phyloP scores from a whole-genome alignment of 1,140 invertebrate species.

The Lysiphlebus fabarum region DNA sequence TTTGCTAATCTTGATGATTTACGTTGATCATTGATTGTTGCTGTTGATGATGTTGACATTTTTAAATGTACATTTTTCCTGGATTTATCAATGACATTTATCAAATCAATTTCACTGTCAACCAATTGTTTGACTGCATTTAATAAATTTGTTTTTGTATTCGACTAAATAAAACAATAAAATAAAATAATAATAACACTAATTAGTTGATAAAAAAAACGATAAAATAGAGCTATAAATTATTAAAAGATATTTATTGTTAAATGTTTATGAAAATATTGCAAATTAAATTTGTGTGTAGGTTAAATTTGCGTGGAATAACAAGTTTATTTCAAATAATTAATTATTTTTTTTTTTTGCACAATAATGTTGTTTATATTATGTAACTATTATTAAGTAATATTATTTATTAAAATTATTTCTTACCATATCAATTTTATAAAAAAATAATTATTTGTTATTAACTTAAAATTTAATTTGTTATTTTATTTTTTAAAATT shows the following conservation, averaged over 20 bases:
- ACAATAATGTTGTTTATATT: no score
- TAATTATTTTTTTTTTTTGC: no score
- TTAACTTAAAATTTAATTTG: no score
- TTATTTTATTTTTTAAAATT: no score
- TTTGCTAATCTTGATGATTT: constrained; percentile 27
- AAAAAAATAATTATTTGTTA: no score
- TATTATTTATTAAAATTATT: no score
- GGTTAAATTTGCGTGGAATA: no score
- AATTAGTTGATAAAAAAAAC: no score
- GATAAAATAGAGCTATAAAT: constrained; percentile 46
- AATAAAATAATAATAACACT: not conserved
- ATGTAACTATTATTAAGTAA: no score
- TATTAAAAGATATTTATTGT: constrained; percentile 35
- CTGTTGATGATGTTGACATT: constrained; percentile 28
- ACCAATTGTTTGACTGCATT: constrained; percentile 44
- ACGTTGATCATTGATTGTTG: constrained; percentile 22
- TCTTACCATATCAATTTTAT: no score
- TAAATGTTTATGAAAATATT: not conserved
- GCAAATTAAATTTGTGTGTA: no score
- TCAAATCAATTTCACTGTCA: constrained; percentile 45
- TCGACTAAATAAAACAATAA: constrained; percentile 31
- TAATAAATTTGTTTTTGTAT: constrained; percentile 36
- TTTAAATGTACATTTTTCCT: constrained; percentile 16
- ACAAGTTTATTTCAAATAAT: no score
- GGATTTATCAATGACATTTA: constrained; percentile 42